Percentiles rank a stretch among this genome's conserved stretches.
Evolutionary conservation across 2,113 vertebrate genomes (phyloP).

Genomic region (Litocranius walleri): DNA sequence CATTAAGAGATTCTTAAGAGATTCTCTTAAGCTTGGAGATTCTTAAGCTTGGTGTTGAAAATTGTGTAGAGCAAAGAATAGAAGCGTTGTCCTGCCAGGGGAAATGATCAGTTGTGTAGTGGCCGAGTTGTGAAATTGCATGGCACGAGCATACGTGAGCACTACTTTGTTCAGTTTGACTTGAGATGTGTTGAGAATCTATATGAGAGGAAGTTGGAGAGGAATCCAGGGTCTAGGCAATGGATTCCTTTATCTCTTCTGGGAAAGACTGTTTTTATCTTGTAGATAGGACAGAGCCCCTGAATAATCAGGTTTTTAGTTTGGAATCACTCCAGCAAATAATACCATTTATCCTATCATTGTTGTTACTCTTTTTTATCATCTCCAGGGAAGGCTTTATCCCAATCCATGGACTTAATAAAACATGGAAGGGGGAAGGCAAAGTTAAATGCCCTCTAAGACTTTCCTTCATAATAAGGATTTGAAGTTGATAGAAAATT

Average conservation of each 20-base stretch:
- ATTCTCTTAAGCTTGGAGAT: background rate
- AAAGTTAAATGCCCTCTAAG: background rate
- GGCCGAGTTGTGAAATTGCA: background rate
- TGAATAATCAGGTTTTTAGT: background rate
- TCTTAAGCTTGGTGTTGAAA: background rate
- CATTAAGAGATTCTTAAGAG: background rate
- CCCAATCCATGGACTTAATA: background rate
- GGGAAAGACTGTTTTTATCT: background rate
- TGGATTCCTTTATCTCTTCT: background rate
- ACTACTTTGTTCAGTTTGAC: background rate
- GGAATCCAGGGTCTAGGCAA: background rate
- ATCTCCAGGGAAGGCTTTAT: background rate
- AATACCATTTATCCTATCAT: background rate
- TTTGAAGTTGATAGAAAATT: background rate
- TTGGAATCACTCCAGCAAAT: background rate
- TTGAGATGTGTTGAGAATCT: background rate
- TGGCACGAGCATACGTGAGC: fast-evolving
- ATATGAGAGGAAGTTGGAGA: background rate
- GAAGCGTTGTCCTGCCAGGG: background rate
- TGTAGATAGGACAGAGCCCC: background rate
- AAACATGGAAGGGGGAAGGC: background rate
- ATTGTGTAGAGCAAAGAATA: background rate
- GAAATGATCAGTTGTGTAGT: background rate
- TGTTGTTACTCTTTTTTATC: background rate
- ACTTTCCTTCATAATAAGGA: background rate